These are phyloP conservation scores for Clepsis dumicolana DNA, from an alignment of 2,888 invertebrate species.

Conservation along the genomic window DNA sequence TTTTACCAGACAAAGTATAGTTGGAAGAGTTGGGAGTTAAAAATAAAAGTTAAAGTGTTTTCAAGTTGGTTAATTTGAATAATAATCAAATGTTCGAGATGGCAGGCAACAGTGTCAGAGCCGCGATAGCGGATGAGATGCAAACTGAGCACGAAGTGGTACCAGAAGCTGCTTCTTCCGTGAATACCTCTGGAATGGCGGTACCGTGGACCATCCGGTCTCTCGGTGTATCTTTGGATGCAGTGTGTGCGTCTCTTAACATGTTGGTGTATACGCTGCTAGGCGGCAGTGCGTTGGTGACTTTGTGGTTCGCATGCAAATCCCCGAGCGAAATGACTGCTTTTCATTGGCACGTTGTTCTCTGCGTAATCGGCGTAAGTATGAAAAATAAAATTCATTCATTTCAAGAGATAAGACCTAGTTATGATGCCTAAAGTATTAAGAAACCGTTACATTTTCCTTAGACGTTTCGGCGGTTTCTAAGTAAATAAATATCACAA, in stretches of 20 bases:
- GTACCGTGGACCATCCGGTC: neutral
- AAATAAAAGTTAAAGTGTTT: neutral
- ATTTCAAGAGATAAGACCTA: too few relatives aligned
- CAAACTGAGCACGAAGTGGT: conserved; percentile 28
- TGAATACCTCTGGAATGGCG: neutral
- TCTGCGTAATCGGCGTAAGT: conserved; percentile 54
- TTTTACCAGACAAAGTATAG: neutral
- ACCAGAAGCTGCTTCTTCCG: neutral
- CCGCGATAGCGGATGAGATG: conserved; percentile 30
- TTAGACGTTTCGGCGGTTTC: too few relatives aligned
- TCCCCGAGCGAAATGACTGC: conserved; percentile 48
- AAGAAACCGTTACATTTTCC: too few relatives aligned
- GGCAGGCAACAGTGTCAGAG: conserved; percentile 10
- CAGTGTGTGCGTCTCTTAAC: conserved; percentile 47
- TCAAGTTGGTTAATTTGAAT: neutral
- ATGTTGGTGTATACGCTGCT: conserved; percentile 50
- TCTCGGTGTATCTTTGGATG: conserved; percentile 33
- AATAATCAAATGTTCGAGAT: conserved; percentile 9
- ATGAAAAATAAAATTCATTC: neutral
- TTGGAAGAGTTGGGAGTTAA: neutral
- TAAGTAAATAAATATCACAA: too few relatives aligned
- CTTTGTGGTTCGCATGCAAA: conserved; percentile 54
- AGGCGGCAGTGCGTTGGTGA: conserved; percentile 52
- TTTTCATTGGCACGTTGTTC: conserved; percentile 53
- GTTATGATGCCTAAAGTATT: too few relatives aligned